These are phyloP conservation scores for Toxotes jaculatrix DNA, from an alignment of 2,113 vertebrate species.

Conservation along the genomic window DNA sequence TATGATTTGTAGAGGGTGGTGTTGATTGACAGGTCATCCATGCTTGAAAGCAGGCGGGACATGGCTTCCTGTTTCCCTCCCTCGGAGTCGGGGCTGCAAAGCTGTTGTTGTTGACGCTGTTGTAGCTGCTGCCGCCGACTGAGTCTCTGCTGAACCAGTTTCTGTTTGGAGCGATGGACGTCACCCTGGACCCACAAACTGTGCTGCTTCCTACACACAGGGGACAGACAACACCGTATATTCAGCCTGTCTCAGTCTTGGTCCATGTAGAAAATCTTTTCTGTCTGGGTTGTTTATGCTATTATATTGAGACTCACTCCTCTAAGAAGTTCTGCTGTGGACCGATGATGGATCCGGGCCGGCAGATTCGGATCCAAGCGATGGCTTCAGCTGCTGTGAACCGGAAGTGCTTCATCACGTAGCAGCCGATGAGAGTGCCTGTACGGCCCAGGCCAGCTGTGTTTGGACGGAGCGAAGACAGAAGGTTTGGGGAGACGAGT, in stretches of 20 bases:
- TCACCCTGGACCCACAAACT: constrained; percentile 92
- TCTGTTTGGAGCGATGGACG: constrained; percentile 87
- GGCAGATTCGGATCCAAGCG: constrained; percentile 92
- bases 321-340: constrained; percentile 94
- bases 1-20: constrained; percentile 81
- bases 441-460: constrained; percentile 93
- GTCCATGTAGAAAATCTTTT: no score
- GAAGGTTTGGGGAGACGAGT: background rate
- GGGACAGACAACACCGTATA: background rate
- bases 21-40: constrained; percentile 89
- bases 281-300: no score
- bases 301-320: constrained; percentile 81
- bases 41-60: constrained; percentile 86
- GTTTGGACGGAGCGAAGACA: constrained; percentile 26
- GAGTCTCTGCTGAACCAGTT: constrained; percentile 72
- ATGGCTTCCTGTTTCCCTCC: constrained; percentile 64
- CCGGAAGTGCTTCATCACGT: constrained; percentile 94
- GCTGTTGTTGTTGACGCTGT: constrained; percentile 41
- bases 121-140: constrained; percentile 60
- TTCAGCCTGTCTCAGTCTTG: background rate
- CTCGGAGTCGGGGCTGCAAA: constrained; percentile 16
- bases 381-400: constrained; percentile 93
- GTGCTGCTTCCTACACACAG: constrained; percentile 86
- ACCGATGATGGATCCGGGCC: constrained; percentile 94
- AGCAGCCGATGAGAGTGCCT: constrained; percentile 93